phyloP scores from a whole-genome alignment of 2,113 vertebrate genomes.

The Carassius auratus region DNA sequence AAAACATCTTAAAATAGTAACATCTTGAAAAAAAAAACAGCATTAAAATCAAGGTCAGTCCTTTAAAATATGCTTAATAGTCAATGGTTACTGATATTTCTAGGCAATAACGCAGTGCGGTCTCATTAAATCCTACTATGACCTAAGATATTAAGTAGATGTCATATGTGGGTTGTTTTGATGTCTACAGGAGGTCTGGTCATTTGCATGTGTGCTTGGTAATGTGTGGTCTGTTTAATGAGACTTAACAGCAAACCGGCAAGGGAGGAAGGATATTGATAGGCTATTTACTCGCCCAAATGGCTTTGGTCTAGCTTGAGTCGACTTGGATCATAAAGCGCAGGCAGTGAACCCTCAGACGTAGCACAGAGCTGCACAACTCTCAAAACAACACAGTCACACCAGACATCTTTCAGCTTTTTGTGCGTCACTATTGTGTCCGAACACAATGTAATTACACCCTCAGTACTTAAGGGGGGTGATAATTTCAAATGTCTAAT shows the following conservation, averaged over 20 bases:
- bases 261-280: conserved; percentile 56
- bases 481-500: no score
- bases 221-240: conserved; percentile 53
- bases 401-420: conserved; percentile 15
- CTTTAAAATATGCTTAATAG: neutral
- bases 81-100: neutral
- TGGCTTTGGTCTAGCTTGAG: conserved; percentile 32
- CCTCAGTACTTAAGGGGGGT: neutral
- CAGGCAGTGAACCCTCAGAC: neutral
- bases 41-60: neutral
- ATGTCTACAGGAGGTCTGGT: conserved; percentile 7
- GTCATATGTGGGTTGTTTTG: neutral
- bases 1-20: neutral
- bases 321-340: neutral
- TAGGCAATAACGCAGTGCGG: neutral
- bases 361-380: conserved; percentile 1
- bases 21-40: neutral
- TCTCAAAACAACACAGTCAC: neutral
- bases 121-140: neutral
- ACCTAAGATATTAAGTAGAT: neutral
- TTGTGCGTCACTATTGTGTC: neutral
- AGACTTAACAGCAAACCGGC: conserved; percentile 61
- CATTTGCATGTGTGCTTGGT: conserved; percentile 24
- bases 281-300: conserved; percentile 3
- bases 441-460: neutral